Evolutionary conservation across 2,797 vertebrate genomes (phyloP).

Genomic region (Toxotes lorentzi): DNA sequence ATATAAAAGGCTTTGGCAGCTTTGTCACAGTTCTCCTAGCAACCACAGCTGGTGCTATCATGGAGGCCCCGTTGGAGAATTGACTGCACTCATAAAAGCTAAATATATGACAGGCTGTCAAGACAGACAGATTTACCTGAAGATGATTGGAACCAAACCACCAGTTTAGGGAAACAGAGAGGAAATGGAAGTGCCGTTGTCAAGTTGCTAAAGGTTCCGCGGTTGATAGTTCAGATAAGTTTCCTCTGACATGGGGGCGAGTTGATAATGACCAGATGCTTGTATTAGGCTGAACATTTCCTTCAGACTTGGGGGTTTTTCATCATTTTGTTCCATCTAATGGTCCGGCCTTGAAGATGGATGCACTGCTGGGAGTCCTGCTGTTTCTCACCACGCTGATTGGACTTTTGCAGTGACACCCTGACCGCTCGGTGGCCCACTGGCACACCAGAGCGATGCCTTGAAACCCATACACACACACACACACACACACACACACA

Average conservation of each 20-base stretch:
- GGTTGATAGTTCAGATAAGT: constrained; percentile 47
- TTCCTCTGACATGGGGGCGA: constrained; percentile 36
- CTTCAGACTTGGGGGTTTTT: constrained; percentile 63
- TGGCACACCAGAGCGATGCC: constrained; percentile 50
- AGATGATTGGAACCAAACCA: neutral
- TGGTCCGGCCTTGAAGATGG: constrained; percentile 65
- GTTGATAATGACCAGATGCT: constrained; percentile 67
- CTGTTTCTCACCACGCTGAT: constrained; percentile 70
- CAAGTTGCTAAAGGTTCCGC: constrained; percentile 31
- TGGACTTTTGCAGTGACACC: constrained; percentile 56
- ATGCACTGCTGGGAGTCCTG: constrained; percentile 71
- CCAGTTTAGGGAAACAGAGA: neutral
- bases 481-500: constrained; percentile 18
- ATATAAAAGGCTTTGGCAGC: constrained; percentile 31
- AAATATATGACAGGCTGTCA: constrained; percentile 39
- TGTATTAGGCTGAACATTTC: constrained; percentile 44
- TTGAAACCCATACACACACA: constrained; percentile 23
- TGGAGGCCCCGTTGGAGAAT: constrained; percentile 34
- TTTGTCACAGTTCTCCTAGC: constrained; percentile 46
- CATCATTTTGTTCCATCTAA: constrained; percentile 60
- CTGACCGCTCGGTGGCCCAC: constrained; percentile 51
- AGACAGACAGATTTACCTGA: constrained; percentile 23
- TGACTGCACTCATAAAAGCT: constrained; percentile 29
- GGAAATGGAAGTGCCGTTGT: constrained; percentile 2
- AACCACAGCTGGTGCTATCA: constrained; percentile 45